Conservation (phyloP, 2,888 invertebrate genomes). For the Hecatera dysodea region DNA sequence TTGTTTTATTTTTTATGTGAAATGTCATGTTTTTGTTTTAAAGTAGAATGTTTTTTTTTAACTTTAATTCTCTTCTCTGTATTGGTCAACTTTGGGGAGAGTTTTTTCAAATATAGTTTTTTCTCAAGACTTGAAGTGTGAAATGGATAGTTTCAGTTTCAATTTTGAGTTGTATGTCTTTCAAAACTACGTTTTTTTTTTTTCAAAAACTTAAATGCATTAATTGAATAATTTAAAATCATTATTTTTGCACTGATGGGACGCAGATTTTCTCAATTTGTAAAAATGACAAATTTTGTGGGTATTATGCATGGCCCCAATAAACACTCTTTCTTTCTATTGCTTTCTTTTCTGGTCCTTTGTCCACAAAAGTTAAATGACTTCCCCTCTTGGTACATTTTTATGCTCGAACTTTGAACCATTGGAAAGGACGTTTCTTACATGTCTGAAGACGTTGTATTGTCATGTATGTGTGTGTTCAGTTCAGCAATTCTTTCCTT, state of each 20-base stretch:
- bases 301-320: too few species aligned
- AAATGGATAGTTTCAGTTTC: not conserved
- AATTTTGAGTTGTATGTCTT: not conserved
- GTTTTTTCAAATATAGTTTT: not conserved
- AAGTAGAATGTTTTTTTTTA: not conserved
- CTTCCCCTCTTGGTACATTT: not conserved
- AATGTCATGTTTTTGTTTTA: slow-evolving; percentile 30
- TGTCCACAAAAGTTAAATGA: not conserved
- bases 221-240: too few species aligned
- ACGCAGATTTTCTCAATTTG: too few species aligned
- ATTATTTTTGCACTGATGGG: too few species aligned
- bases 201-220: too few species aligned
- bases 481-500: slow-evolving; percentile 38
- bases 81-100: not conserved
- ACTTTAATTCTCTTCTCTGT: too few species aligned
- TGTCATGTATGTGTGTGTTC: slow-evolving; percentile 39
- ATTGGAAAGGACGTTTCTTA: not conserved
- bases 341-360: not conserved
- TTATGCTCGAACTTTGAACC: not conserved
- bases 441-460: slow-evolving; percentile 52
- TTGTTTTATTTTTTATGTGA: slow-evolving; percentile 24
- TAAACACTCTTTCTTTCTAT: too few species aligned
- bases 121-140: not conserved
- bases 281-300: too few species aligned
- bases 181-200: not conserved